These are phyloP conservation scores for Agrochola macilenta DNA, from an alignment of 2,888 invertebrate genomes.

Conservation along the genomic window DNA sequence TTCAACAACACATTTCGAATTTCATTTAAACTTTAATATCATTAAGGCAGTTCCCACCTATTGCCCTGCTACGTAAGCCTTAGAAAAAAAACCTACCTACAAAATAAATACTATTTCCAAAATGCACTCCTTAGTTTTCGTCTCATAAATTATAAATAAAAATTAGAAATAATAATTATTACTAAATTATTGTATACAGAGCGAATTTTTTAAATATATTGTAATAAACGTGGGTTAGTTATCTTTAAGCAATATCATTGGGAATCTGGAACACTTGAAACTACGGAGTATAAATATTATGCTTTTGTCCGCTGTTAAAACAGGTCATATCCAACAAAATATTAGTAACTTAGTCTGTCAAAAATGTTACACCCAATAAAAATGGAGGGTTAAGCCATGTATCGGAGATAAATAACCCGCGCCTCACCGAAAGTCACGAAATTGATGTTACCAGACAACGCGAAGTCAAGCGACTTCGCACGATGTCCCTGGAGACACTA, in stretches of 20 bases:
- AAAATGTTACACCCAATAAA: not conserved
- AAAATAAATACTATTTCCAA: slow-evolving; percentile 27
- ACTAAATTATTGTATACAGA: slow-evolving; percentile 10
- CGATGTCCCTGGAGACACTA: not conserved
- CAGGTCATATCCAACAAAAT: not conserved
- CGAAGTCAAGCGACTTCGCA: not conserved
- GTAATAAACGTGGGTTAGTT: not conserved
- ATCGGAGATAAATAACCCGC: not conserved
- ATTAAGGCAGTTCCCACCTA: slow-evolving; percentile 19
- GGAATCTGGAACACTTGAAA: not conserved
- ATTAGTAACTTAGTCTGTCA: not conserved
- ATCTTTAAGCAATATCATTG: slow-evolving; percentile 7
- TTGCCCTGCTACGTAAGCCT: no score
- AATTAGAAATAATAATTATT: not conserved
- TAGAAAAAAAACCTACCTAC: no score
- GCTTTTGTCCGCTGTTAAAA: not conserved
- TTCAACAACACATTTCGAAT: slow-evolving; percentile 32
- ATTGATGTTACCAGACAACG: not conserved
- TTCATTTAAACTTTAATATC: slow-evolving; percentile 33
- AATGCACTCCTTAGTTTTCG: not conserved
- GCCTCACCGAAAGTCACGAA: not conserved
- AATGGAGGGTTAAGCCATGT: not conserved
- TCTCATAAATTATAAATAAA: slow-evolving; percentile 18
- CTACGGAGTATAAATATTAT: slow-evolving; percentile 11
- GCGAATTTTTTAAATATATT: not conserved